These are phyloP conservation scores for Xestia sexstrigata DNA, from an alignment of 2,888 invertebrate species.

Conservation along the genomic window DNA sequence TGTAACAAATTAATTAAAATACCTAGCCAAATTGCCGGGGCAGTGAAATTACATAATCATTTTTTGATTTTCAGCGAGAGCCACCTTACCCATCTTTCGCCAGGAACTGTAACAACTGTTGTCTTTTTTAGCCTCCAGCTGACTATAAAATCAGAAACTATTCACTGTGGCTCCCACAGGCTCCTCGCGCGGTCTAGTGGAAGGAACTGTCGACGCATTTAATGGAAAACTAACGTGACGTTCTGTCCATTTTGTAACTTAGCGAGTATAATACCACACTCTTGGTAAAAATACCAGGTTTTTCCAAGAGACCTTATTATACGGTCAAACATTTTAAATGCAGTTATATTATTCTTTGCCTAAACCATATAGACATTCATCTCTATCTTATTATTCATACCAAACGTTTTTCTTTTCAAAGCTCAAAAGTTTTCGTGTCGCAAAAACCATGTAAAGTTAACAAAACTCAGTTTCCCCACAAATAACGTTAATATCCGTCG, in stretches of 20 bases:
- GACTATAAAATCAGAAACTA: not conserved
- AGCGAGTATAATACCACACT: not conserved
- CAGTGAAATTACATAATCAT: not conserved
- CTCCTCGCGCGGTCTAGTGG: too few relatives aligned
- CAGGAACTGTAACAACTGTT: constrained; percentile 1
- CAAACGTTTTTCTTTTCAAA: not conserved
- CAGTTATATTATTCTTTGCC: not conserved
- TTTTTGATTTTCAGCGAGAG: not conserved
- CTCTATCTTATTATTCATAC: not conserved
- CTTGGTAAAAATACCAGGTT: not conserved
- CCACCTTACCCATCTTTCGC: not conserved
- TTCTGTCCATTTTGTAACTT: not conserved
- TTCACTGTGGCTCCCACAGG: too few relatives aligned
- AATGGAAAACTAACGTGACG: not conserved
- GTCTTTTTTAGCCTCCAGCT: not conserved
- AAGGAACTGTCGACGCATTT: not conserved
- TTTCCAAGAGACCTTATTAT: not conserved
- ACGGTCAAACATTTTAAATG: too few relatives aligned
- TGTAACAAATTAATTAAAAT: constrained; percentile 5
- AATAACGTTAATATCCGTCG: not conserved
- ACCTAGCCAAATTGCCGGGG: not conserved
- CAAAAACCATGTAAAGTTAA: not conserved
- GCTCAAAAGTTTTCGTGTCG: not conserved
- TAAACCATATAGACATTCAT: not conserved
- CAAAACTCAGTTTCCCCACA: not conserved